phyloP scores from a whole-genome alignment of 2,797 vertebrate species.

The Danio choprae region DNA sequence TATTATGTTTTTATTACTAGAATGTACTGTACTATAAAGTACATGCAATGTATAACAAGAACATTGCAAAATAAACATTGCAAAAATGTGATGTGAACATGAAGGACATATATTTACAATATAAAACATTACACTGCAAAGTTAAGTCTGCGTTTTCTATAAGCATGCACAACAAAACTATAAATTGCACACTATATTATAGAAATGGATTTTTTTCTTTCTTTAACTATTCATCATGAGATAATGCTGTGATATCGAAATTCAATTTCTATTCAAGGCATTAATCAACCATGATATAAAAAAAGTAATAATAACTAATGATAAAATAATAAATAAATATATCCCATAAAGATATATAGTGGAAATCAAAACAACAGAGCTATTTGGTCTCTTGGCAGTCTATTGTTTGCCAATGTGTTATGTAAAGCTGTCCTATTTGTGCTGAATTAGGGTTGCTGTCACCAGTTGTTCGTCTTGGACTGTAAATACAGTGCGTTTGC shows the following conservation, averaged over 20 bases:
- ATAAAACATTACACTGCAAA: not conserved
- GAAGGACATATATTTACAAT: not conserved
- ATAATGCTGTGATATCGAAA: not conserved
- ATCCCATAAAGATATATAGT: slow-evolving; percentile 22
- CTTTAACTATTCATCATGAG: not conserved
- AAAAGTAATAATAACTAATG: too few species aligned
- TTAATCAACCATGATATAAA: not conserved
- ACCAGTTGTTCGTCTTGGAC: slow-evolving; percentile 68
- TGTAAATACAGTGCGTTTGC: slow-evolving; percentile 70
- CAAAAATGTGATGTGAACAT: not conserved
- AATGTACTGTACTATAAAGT: not conserved
- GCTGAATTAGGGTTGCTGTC: slow-evolving; percentile 68
- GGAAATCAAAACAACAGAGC: slow-evolving; percentile 27
- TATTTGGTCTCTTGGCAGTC: slow-evolving; percentile 21
- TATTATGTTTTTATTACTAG: not conserved
- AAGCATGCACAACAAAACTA: not conserved
- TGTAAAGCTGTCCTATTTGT: slow-evolving; percentile 42
- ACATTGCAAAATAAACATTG: not conserved
- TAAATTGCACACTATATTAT: not conserved
- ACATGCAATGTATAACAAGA: not conserved
- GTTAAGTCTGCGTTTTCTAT: too few species aligned
- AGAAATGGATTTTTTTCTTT: too few species aligned
- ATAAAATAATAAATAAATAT: too few species aligned
- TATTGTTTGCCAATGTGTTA: slow-evolving; percentile 35
- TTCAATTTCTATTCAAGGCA: not conserved